These are phyloP conservation scores for Euspilapteryx auroguttella DNA, from an alignment of 2,888 invertebrate genomes.

Conservation along the genomic window DNA sequence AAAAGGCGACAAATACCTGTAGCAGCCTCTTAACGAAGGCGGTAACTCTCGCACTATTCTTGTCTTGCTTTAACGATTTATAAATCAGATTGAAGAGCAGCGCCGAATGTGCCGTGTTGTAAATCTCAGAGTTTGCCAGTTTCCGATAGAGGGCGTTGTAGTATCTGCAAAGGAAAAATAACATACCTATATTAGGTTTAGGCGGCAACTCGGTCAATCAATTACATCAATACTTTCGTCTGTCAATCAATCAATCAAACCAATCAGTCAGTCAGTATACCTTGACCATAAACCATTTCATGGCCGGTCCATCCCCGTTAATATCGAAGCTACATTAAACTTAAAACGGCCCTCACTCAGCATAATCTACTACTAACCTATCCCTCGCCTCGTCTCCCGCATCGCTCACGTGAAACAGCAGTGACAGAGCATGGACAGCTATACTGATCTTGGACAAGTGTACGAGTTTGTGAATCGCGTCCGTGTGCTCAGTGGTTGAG, in stretches of 20 bases:
- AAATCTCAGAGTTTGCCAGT: conserved; percentile 71
- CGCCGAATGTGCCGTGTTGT: conserved; percentile 70
- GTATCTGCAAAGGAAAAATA: conserved; percentile 60
- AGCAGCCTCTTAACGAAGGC: conserved; percentile 79
- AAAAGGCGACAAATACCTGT: too few relatives aligned
- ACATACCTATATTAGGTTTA: too few relatives aligned
- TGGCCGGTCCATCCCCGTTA: too few relatives aligned
- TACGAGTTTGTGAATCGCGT: conserved; percentile 75
- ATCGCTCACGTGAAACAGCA: conserved; percentile 57
- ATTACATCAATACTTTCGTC: too few relatives aligned
- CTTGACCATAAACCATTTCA: too few relatives aligned
- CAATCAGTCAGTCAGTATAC: too few relatives aligned
- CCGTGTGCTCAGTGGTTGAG: conserved; percentile 64
- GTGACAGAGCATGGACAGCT: conserved; percentile 53
- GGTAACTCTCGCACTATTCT: conserved; percentile 68
- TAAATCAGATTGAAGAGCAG: conserved; percentile 86
- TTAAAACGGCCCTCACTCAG: too few relatives aligned
- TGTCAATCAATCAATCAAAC: too few relatives aligned
- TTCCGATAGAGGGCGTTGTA: conserved; percentile 90
- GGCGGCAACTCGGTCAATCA: too few relatives aligned
- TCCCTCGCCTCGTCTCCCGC: conserved; percentile 49
- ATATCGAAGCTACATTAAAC: too few relatives aligned
- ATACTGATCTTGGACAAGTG: conserved; percentile 69
- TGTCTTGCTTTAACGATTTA: conserved; percentile 82
- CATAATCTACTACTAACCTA: too few relatives aligned